Evolutionary conservation across 1,140 invertebrate genomes (phyloP).

Genomic region (Caenorhabditis remanei): DNA sequence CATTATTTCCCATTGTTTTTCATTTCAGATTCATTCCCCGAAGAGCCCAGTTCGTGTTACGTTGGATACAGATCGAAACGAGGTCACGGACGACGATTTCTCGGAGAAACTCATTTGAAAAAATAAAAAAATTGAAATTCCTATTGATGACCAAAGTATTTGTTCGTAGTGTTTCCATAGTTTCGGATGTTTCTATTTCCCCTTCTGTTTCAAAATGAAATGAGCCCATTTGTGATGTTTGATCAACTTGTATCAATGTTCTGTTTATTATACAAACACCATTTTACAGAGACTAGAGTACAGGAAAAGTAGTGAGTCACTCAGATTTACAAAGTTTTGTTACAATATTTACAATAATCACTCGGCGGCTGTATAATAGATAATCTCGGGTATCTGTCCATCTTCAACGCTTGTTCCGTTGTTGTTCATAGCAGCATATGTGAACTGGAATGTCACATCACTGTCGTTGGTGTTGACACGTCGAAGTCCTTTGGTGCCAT

Average conservation of each 20-base stretch:
- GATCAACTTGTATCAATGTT: too few species aligned
- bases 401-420: slow-evolving; percentile 91
- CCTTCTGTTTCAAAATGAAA: not conserved
- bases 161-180: not conserved
- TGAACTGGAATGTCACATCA: slow-evolving; percentile 86
- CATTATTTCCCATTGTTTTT: not conserved
- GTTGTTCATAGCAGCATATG: slow-evolving; percentile 88
- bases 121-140: not conserved
- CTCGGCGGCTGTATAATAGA: slow-evolving; percentile 82
- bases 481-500: slow-evolving; percentile 87
- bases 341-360: not conserved
- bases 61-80: slow-evolving; percentile 35
- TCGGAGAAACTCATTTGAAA: slow-evolving; percentile 29
- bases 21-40: slow-evolving; percentile 46
- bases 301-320: not conserved
- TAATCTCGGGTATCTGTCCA: slow-evolving; percentile 90
- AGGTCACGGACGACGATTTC: slow-evolving; percentile 27
- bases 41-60: slow-evolving; percentile 29
- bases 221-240: too few species aligned
- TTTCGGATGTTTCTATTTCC: not conserved
- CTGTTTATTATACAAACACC: too few species aligned
- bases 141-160: slow-evolving; percentile 47
- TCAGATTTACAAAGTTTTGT: not conserved
- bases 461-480: slow-evolving; percentile 85
- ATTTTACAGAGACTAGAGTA: not conserved